These are phyloP conservation scores for Ellobius talpinus DNA, from an alignment of 2,113 vertebrate species.

Conservation along the genomic window DNA sequence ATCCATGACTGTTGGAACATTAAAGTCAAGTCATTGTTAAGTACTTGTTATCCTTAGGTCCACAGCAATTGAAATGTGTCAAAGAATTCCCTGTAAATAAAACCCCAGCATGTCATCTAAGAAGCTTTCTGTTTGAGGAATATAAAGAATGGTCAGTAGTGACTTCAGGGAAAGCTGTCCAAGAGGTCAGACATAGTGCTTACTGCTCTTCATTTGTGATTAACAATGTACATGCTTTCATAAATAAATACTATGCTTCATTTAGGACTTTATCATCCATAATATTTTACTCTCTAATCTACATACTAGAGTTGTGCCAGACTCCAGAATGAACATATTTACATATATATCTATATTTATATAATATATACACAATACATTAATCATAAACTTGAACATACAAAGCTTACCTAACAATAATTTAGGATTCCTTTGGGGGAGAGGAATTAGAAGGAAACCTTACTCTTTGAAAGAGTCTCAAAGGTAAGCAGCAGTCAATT, in stretches of 20 bases:
- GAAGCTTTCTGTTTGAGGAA: constrained; percentile 24
- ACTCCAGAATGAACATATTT: constrained; percentile 82
- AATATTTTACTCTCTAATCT: constrained; percentile 86
- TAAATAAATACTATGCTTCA: constrained; percentile 88
- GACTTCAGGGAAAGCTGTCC: not conserved
- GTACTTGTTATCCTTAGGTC: not conserved
- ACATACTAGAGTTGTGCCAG: constrained; percentile 84
- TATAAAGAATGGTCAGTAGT: constrained; percentile 1
- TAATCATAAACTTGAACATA: constrained; percentile 82
- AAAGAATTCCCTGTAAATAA: constrained; percentile 38
- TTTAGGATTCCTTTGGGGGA: constrained; percentile 58
- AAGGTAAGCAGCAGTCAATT: not conserved
- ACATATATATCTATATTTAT: constrained; percentile 77
- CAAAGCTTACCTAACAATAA: constrained; percentile 76
- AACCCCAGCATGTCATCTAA: constrained; percentile 20
- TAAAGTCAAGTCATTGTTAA: not conserved
- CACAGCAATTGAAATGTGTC: constrained; percentile 9
- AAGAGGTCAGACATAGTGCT: constrained; percentile 2
- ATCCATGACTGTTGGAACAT: not conserved
- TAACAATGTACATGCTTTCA: constrained; percentile 81
- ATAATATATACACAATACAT: constrained; percentile 73
- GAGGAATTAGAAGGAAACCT: constrained; percentile 26
- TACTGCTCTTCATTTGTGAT: constrained; percentile 71
- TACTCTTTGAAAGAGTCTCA: constrained; percentile 62
- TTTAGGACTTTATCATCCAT: constrained; percentile 83